These are phyloP conservation scores for Triplophysa dalaica DNA, from an alignment of 2,113 vertebrate species.

Conservation along the genomic window DNA sequence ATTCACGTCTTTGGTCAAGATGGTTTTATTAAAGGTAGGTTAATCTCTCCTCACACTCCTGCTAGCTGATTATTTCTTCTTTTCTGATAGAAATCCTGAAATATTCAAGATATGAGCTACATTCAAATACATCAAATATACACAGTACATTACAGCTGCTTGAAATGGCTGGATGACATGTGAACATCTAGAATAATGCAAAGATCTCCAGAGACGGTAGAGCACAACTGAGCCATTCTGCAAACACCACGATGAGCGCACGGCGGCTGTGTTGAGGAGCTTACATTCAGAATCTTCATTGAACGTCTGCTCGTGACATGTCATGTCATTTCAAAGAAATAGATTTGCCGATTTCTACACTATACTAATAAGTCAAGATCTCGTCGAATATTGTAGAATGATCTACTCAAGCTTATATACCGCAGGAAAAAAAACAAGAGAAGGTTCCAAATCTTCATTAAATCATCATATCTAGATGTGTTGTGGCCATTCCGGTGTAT, in stretches of 20 bases:
- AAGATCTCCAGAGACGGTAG: slow-evolving; percentile 28
- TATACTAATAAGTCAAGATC: no score
- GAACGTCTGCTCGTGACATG: no score
- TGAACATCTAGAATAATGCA: slow-evolving; percentile 20
- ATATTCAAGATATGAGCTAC: slow-evolving; percentile 25
- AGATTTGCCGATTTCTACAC: no score
- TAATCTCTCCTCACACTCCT: slow-evolving; percentile 5
- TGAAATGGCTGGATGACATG: slow-evolving; percentile 31
- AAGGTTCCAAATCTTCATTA: no score
- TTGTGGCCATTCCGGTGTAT: no score
- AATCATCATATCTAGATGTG: no score
- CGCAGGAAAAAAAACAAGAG: no score
- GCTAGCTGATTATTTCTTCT: slow-evolving; percentile 12
- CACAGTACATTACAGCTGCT: slow-evolving; percentile 27
- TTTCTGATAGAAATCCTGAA: slow-evolving; percentile 38
- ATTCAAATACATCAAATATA: slow-evolving; percentile 43
- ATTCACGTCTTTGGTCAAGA: slow-evolving; percentile 31
- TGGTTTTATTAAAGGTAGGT: slow-evolving; percentile 45
- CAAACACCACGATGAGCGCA: neutral
- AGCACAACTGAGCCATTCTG: slow-evolving; percentile 21
- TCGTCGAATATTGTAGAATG: no score
- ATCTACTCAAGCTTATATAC: no score
- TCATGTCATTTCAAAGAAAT: no score
- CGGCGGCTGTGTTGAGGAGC: no score
- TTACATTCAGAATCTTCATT: no score